Evolutionary conservation across 2,113 vertebrate species (phyloP).

Genomic region (Aleadryas rufinucha): DNA sequence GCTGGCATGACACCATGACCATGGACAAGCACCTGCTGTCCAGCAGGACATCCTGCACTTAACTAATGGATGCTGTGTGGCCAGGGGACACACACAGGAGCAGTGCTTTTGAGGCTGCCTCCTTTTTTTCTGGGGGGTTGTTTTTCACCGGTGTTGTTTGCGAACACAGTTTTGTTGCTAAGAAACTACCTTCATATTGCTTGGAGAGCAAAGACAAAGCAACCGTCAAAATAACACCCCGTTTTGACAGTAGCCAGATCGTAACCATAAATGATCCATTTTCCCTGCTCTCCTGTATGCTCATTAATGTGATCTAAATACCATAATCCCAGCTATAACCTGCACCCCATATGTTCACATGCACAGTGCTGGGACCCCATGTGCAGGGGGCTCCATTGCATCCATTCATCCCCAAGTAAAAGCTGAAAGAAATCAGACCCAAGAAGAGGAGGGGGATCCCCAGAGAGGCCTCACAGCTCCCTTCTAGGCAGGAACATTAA

Average conservation of each 20-base stretch:
- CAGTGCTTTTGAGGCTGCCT: neutral
- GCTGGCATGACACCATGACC: fast-evolving
- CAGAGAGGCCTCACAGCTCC: neutral
- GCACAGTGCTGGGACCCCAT: fast-evolving
- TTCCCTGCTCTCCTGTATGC: conserved; percentile 39
- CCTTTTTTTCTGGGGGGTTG: conserved; percentile 25
- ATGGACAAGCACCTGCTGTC: neutral
- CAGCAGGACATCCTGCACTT: neutral
- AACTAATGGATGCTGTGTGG: neutral
- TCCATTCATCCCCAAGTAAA: neutral
- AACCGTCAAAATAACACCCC: conserved; percentile 70
- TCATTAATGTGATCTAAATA: conserved; percentile 56
- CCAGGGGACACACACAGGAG: neutral
- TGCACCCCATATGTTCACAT: neutral
- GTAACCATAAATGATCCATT: conserved; percentile 66
- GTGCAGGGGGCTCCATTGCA: fast-evolving
- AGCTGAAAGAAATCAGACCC: neutral
- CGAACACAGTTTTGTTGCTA: conserved; percentile 78
- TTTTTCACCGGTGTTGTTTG: conserved; percentile 65
- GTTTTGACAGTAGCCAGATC: conserved; percentile 76
- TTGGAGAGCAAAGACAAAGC: conserved; percentile 71
- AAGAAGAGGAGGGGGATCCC: neutral
- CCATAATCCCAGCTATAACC: neutral
- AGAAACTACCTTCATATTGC: conserved; percentile 76
- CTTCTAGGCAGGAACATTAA: neutral